Evolutionary conservation across 2,113 vertebrate genomes (phyloP).

Genomic region (Albula goreensis): DNA sequence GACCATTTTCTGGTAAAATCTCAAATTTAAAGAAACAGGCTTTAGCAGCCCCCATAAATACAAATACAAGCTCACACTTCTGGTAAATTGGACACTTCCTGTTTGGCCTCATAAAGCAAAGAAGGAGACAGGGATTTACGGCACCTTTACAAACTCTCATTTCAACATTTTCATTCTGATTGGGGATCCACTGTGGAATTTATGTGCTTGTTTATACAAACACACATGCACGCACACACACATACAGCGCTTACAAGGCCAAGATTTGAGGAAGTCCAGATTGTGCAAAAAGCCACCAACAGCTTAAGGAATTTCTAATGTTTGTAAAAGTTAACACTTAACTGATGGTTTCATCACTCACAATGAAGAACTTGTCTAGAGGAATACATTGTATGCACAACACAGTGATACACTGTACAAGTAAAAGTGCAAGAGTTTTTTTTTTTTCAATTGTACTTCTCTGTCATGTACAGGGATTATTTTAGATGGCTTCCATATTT

Average conservation of each 20-base stretch:
- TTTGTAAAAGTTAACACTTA: background rate
- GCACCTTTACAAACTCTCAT: too few species aligned
- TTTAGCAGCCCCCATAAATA: too few species aligned
- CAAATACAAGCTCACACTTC: too few species aligned
- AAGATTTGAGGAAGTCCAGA: conserved; percentile 13
- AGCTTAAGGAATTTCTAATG: background rate
- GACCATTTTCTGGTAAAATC: too few species aligned
- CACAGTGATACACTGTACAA: background rate
- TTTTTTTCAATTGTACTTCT: background rate
- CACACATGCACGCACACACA: background rate
- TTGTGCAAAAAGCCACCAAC: conserved; percentile 3
- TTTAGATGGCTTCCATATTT: too few species aligned
- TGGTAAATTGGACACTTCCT: background rate
- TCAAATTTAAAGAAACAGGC: too few species aligned
- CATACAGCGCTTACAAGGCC: background rate
- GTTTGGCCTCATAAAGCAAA: too few species aligned
- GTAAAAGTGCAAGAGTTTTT: background rate
- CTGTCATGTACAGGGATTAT: background rate
- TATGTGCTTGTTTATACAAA: background rate
- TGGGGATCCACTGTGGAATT: background rate
- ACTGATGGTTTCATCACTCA: background rate
- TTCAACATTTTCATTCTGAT: background rate
- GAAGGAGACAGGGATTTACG: too few species aligned
- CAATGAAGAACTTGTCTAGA: background rate
- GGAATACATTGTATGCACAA: background rate